Conservation (phyloP, 2,113 vertebrate genomes). For the Prolemur simus region DNA sequence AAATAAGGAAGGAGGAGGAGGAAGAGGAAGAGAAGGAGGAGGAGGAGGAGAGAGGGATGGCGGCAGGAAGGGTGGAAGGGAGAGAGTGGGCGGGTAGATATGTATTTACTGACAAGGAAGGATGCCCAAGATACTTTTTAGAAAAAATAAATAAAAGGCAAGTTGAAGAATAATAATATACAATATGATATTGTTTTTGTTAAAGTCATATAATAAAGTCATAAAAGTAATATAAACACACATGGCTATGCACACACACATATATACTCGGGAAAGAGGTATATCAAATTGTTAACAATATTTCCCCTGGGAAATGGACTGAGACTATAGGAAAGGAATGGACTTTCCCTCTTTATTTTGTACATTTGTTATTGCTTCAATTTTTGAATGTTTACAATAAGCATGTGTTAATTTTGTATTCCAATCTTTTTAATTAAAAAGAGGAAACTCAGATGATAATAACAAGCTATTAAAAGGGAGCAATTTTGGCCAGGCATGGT, state of each 20-base stretch:
- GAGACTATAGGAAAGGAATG: neutral
- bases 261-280: neutral
- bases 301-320: neutral
- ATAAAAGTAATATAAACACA: neutral
- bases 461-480: slow-evolving; percentile 9
- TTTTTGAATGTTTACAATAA: slow-evolving; percentile 29
- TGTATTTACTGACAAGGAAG: neutral
- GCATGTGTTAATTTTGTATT: neutral
- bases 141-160: neutral
- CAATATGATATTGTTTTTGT: neutral
- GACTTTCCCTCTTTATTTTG: neutral
- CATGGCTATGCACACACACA: neutral
- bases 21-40: neutral
- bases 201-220: slow-evolving; percentile 6
- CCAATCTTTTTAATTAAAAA: neutral
- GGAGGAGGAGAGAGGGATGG: neutral
- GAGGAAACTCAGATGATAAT: neutral
- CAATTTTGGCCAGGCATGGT: neutral
- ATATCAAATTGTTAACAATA: slow-evolving; percentile 12
- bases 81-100: neutral
- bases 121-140: neutral
- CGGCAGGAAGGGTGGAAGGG: neutral
- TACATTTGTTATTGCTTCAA: neutral
- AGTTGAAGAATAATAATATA: neutral
- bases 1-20: neutral